Evolutionary conservation across 2,113 vertebrate species (phyloP), one percentile per base, ranked within the genome.

Genomic region (Marcusenius ussheri): DNA sequence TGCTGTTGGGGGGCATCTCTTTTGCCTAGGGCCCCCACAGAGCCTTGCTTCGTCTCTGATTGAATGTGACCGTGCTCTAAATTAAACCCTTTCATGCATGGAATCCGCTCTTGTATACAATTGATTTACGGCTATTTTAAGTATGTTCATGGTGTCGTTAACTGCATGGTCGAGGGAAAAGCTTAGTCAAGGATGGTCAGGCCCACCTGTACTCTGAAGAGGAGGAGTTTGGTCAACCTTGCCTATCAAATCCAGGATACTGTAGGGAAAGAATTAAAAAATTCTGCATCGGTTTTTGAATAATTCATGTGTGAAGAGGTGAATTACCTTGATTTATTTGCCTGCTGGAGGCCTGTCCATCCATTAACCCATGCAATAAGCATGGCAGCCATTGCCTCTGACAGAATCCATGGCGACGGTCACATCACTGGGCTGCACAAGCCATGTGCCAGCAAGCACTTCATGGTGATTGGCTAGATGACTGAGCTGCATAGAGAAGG

Each of bases 401-500:
- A 21, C 17, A 56, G 51, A 6, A 56, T 56, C 51, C 51, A 56
- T 56, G 51, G 51, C 5, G 19, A 56, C 5, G 5, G 97, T 98
- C 89, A 97, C 97, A 0, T 97, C 97, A 0, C 97, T 97, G 0
- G 97, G 97, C 0, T 98, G 95, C 31, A 98, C 97, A 0, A 98
- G 97, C 0, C 97, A 96, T 0, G 97, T 97, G 6, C 97, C 94
- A 98, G 89, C 90, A 98, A 94, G 93, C 97, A 97, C 95, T 97
- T 97, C 91, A 98, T 97, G 90, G 97, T 98, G 95, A 98, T 98
- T 92, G 97, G 97, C 91, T 98, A 91, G 0, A 97, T 98, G 51
- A 97, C 97, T 1, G 97, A 98, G 93, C 97, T 98, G 85, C 35
- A 39, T 31, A 39, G 70, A 77, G 70, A 6, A 39, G 35, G 70